Conservation (phyloP, 1,140 invertebrate species). For the Heliothis subflexa region DNA sequence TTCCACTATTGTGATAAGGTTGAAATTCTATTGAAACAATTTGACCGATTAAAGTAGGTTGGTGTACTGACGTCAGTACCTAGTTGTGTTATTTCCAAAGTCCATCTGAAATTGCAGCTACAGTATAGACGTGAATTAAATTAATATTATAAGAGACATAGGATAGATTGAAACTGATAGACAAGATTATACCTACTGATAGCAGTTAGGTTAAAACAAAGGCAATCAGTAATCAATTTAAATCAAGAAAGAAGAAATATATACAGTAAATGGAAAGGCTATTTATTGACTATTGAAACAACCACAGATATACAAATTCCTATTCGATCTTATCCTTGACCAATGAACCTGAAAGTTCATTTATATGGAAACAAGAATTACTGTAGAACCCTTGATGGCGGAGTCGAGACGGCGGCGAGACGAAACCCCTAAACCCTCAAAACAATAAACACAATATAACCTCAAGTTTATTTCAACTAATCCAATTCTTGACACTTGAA, state of each 20-base stretch:
- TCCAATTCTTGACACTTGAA: neutral
- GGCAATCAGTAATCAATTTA: neutral
- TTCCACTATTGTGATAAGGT: too few species aligned
- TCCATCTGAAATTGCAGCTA: too few species aligned
- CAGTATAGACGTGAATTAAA: too few species aligned
- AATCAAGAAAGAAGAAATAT: neutral
- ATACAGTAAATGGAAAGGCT: neutral
- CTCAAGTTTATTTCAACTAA: conserved; percentile 28
- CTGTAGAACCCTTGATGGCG: conserved; percentile 5
- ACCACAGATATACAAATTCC: neutral
- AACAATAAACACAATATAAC: conserved; percentile 14
- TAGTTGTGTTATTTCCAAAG: too few species aligned
- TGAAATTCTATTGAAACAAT: too few species aligned
- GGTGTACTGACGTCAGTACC: too few species aligned
- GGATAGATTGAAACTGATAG: too few species aligned
- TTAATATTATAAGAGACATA: too few species aligned
- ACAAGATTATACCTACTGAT: too few species aligned
- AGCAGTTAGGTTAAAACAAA: too few species aligned
- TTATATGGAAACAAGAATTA: conserved; percentile 18
- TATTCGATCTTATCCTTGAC: conserved; percentile 3
- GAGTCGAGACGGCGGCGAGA: conserved; percentile 18
- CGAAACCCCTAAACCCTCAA: conserved; percentile 7
- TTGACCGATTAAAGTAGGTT: too few species aligned
- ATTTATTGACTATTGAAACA: conserved; percentile 2
- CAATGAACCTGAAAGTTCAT: conserved; percentile 22